Evolutionary conservation across 2,888 invertebrate species (phyloP).

Genomic region (Nowickia ferox): DNA sequence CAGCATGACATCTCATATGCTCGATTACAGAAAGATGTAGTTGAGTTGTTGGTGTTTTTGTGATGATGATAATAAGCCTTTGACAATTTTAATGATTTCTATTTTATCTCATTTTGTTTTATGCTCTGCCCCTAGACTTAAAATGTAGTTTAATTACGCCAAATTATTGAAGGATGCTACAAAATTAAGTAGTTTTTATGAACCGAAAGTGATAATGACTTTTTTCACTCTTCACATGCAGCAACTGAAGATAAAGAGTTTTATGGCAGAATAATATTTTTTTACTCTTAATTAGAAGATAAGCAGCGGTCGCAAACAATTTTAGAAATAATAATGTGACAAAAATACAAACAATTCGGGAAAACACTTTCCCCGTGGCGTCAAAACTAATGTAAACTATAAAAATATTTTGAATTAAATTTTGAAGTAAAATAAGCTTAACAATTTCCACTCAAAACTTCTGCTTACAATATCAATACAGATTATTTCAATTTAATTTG

Average conservation of each 20-base stretch:
- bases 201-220: constrained; percentile 50
- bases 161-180: constrained; percentile 32
- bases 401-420: background rate
- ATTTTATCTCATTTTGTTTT: constrained; percentile 3
- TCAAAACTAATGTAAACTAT: background rate
- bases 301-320: background rate
- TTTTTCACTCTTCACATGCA: constrained; percentile 9
- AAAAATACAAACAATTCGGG: too few relatives aligned
- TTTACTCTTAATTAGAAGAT: constrained; percentile 1
- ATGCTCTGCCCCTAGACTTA: background rate
- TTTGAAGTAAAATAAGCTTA: background rate
- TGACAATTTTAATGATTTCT: constrained; percentile 46
- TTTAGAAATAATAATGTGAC: too few relatives aligned
- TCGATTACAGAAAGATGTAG: background rate
- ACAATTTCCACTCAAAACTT: too few relatives aligned
- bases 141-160: constrained; percentile 9
- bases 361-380: too few relatives aligned
- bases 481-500: constrained; percentile 4
- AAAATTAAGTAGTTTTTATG: constrained; percentile 46
- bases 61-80: constrained; percentile 50
- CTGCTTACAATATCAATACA: too few relatives aligned
- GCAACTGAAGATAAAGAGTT: background rate
- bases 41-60: background rate
- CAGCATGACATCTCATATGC: constrained; percentile 51
- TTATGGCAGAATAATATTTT: constrained; percentile 11